Evolutionary conservation across 2,888 invertebrate species (phyloP), one percentile per base, ranked within the genome.

Genomic region (Apocheima hispidaria): DNA sequence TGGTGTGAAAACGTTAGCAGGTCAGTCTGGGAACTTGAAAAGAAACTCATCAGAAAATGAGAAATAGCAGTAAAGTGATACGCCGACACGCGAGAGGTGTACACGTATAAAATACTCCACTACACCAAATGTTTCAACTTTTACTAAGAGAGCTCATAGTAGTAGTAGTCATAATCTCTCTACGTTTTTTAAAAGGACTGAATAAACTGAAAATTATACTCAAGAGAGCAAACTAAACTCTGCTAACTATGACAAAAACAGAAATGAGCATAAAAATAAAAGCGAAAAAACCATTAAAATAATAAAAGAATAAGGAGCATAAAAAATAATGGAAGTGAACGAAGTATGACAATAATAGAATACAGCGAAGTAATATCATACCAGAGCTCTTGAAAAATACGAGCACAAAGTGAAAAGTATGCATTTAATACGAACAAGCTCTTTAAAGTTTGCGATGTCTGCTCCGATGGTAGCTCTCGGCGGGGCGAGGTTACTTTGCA

Each of bases 401-500:
- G 30, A 12, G 26, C 2, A 35, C 41, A 59, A 53, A 59, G 59
- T 53, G 52, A 48, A 59, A 52, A 58, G 46, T 52, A 43, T 60
- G 49, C 48, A 53, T 53, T 48, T 53, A 18, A 59, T 48, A 4
- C 46, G 40, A 20, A 51, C 58, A 36, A 59, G 23, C 40, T 52
- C 40, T 46, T 50, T 30, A 14, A 16, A 52, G 59, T 33, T 26
- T 26, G 40, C 33, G 9, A 21, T 46, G 52, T 46, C 51, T 46
- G 51, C 46, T 38, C 21, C 35, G 26, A 38, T 46, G 49, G 30
- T 41, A 38, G 26, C 20, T 44, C 50, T 16, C 16, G n/a, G 5
- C 0, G 10, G 26, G 36, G n/a, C 18, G 12, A 0, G 40, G 16
- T 5, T 10, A 16, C 12, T 10, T 26, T 33, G 0, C 59, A 52